Conservation (phyloP, 1,140 invertebrate genomes). For the Portunus trituberculatus region DNA sequence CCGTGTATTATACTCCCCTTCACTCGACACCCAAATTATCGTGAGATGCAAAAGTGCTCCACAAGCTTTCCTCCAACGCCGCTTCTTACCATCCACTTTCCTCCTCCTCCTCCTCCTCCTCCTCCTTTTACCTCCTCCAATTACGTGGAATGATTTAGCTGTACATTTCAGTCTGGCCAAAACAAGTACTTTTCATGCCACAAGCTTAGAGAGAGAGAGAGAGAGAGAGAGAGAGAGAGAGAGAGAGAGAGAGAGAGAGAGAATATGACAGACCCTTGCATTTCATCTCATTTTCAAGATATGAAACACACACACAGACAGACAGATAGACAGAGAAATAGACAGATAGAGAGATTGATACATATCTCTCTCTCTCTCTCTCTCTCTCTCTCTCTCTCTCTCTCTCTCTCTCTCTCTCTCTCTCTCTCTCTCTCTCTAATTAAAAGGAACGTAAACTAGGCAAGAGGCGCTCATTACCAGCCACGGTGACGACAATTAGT, state of each 20-base stretch:
- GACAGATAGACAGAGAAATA: background rate
- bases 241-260: constrained; percentile 20
- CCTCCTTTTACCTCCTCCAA: background rate
- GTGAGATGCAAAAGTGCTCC: background rate
- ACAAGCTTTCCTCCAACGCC: background rate
- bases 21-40: background rate
- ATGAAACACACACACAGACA: background rate
- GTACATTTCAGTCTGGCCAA: too few relatives aligned
- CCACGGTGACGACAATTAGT: too few relatives aligned
- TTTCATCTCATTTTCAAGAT: too few relatives aligned
- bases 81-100: background rate
- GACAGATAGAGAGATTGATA: background rate
- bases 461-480: too few relatives aligned
- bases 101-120: background rate
- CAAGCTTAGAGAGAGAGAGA: background rate
- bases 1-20: background rate
- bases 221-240: constrained; percentile 20
- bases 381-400: constrained; percentile 55
- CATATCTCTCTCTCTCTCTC: constrained; percentile 33
- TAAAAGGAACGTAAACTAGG: too few relatives aligned
- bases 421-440: background rate
- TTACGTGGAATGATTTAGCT: constrained; percentile 2
- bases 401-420: constrained; percentile 48
- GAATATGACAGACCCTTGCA: background rate
- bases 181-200: too few relatives aligned